Evolutionary conservation across 2,797 vertebrate genomes (phyloP).

Genomic region (Arnoldichthys spilopterus): DNA sequence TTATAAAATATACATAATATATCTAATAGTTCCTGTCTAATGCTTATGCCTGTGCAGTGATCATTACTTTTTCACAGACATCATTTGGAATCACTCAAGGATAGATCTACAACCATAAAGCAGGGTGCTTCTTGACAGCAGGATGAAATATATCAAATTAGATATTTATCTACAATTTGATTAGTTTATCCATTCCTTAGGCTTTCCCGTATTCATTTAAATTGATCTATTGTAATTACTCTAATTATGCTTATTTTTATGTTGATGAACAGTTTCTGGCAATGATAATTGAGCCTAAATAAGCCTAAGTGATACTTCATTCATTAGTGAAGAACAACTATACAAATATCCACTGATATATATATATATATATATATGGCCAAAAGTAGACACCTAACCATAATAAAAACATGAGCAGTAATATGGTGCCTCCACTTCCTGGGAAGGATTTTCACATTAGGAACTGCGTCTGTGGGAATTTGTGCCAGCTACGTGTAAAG

Average conservation of each 20-base stretch:
- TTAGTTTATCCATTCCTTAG: not conserved
- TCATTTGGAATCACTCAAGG: conserved; percentile 36
- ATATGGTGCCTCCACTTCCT: too few relatives aligned
- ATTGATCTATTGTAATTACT: not conserved
- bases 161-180: not conserved
- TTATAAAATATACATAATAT: too few relatives aligned
- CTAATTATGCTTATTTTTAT: not conserved
- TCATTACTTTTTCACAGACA: not conserved
- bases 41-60: not conserved
- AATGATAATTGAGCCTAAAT: not conserved
- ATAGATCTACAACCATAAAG: not conserved
- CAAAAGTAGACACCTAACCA: too few relatives aligned
- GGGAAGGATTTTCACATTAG: too few relatives aligned
- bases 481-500: too few relatives aligned
- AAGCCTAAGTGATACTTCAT: too few relatives aligned
- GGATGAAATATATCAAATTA: not conserved
- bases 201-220: not conserved
- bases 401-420: too few relatives aligned
- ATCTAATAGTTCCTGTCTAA: not conserved
- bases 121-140: not conserved
- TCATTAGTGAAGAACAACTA: too few relatives aligned
- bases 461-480: too few relatives aligned
- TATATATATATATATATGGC: too few relatives aligned
- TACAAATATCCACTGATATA: too few relatives aligned
- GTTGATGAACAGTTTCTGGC: not conserved